These are phyloP conservation scores for Gerosis bhagava DNA, from an alignment of 2,888 invertebrate genomes.

Conservation along the genomic window DNA sequence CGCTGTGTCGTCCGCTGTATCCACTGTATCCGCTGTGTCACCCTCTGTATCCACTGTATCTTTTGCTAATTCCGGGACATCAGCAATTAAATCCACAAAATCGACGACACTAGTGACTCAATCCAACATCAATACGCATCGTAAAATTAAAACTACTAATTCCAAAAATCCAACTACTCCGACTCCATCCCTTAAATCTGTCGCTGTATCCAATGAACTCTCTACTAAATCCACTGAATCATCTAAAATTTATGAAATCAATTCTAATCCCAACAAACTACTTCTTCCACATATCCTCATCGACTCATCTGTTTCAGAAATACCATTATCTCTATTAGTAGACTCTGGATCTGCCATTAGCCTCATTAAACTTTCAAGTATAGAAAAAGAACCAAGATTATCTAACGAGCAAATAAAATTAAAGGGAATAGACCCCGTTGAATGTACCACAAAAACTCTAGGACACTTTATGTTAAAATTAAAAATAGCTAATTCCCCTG, in stretches of 20 bases:
- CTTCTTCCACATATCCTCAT: slow-evolving; percentile 31
- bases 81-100: too few species aligned
- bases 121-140: too few species aligned
- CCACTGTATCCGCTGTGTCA: neutral
- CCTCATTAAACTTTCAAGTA: slow-evolving; percentile 36
- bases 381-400: slow-evolving; percentile 19
- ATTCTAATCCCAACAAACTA: slow-evolving; percentile 26
- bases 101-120: too few species aligned
- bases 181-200: too few species aligned
- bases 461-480: slow-evolving; percentile 4
- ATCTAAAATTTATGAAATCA: slow-evolving; percentile 26
- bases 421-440: neutral
- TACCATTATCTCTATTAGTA: slow-evolving; percentile 29
- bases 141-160: too few species aligned
- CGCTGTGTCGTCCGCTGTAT: too few species aligned
- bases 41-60: neutral
- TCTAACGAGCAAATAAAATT: neutral
- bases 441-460: neutral
- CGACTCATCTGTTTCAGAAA: slow-evolving; percentile 27
- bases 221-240: neutral
- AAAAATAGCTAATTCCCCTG: neutral
- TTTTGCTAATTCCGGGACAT: too few species aligned
- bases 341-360: slow-evolving; percentile 34
- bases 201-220: neutral
- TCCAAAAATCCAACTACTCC: too few species aligned